phyloP scores from a whole-genome alignment of 2,113 vertebrate species.

The Thamnophis sirtalis region DNA sequence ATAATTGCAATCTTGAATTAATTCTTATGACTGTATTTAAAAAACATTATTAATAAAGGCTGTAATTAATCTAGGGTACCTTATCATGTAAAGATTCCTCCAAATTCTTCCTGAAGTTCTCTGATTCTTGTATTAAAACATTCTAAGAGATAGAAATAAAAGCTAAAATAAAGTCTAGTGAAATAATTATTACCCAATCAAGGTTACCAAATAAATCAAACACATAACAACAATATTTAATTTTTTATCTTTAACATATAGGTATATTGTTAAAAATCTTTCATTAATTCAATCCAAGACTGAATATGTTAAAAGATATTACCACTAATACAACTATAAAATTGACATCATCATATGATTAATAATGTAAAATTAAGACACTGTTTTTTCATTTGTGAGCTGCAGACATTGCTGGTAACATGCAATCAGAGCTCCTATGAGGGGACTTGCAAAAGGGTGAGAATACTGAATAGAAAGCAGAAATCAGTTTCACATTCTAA shows the following conservation, averaged over 20 bases:
- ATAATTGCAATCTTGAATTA: background rate
- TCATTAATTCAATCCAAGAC: background rate
- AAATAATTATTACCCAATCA: background rate
- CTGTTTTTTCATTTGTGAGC: background rate
- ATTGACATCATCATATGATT: background rate
- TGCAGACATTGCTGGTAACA: background rate
- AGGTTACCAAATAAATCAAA: background rate
- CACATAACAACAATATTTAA: background rate
- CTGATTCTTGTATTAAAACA: constrained; percentile 94
- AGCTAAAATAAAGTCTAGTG: background rate
- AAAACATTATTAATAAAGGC: constrained; percentile 12
- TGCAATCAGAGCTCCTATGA: background rate
- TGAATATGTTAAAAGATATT: background rate
- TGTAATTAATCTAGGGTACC: constrained; percentile 65
- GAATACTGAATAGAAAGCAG: background rate
- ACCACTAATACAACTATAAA: background rate
- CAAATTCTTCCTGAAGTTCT: constrained; percentile 93
- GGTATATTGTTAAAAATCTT: background rate
- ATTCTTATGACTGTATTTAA: background rate
- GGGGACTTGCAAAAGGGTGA: background rate
- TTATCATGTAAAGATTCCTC: constrained; percentile 97
- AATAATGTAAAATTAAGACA: background rate
- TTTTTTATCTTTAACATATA: background rate
- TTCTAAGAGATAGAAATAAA: constrained; percentile 74
- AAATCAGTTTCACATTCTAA: background rate